Conservation (phyloP, 2,113 vertebrate species). For the Phainopepla nitens region DNA sequence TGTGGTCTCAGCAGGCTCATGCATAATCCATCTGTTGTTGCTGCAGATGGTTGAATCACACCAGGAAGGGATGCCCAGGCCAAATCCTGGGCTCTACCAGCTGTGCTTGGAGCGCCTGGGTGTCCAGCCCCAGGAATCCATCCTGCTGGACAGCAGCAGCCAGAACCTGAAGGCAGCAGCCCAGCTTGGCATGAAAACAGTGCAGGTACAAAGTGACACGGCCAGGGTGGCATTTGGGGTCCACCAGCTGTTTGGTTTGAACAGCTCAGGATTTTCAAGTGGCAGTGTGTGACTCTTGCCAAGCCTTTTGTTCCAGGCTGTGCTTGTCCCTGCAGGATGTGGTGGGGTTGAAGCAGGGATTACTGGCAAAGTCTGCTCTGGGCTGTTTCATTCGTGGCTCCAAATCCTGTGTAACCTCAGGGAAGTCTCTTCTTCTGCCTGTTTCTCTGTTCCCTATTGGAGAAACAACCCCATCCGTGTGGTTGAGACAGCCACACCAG, state of each 20-base stretch:
- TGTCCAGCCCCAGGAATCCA: slow-evolving; percentile 70
- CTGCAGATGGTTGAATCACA: slow-evolving; percentile 75
- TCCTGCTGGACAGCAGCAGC: slow-evolving; percentile 78
- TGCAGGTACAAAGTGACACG: slow-evolving; percentile 68
- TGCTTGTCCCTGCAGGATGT: not conserved
- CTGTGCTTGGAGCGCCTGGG: slow-evolving; percentile 72
- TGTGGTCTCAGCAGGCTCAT: not conserved
- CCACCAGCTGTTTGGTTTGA: not conserved
- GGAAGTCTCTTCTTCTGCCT: not conserved
- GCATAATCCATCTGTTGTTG: not conserved
- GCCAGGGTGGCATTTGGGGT: not conserved
- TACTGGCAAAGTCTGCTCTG: not conserved
- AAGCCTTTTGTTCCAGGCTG: not conserved
- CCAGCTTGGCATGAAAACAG: slow-evolving; percentile 74
- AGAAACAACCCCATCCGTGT: not conserved
- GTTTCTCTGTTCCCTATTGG: not conserved
- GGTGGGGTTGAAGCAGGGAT: not conserved
- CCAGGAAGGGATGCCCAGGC: slow-evolving; percentile 69
- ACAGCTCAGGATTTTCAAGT: not conserved
- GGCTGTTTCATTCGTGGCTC: not conserved
- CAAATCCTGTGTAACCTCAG: not conserved
- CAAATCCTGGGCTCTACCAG: slow-evolving; percentile 70
- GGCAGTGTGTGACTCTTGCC: not conserved
- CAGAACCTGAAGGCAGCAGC: slow-evolving; percentile 73
- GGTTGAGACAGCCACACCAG: not conserved